Evolutionary conservation across 2,113 vertebrate species (phyloP).

Genomic region (Ciconia maguari): DNA sequence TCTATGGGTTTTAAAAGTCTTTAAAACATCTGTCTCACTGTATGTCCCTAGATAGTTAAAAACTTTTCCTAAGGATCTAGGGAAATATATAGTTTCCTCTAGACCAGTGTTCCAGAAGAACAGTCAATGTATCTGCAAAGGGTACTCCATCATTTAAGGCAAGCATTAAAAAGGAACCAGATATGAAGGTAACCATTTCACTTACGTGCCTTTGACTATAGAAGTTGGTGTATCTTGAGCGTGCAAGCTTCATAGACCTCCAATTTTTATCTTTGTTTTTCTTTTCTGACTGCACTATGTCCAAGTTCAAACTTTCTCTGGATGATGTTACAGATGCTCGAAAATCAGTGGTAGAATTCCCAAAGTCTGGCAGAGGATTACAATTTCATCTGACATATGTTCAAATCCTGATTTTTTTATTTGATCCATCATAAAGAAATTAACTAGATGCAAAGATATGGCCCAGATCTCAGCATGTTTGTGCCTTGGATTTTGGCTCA

Average conservation of each 20-base stretch:
- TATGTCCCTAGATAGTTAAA: background rate
- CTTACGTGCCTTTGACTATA: background rate
- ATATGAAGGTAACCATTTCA: background rate
- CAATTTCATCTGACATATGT: background rate
- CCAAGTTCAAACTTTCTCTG: background rate
- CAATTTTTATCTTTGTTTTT: background rate
- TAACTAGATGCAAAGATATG: background rate
- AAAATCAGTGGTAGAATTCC: background rate
- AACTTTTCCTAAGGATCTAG: background rate
- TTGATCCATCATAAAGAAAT: background rate
- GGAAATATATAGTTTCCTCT: background rate
- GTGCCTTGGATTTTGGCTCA: background rate
- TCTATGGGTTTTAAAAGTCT: background rate
- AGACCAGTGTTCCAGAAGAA: background rate
- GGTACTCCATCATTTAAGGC: background rate
- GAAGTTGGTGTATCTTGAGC: background rate
- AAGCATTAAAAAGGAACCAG: background rate
- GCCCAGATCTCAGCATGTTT: background rate
- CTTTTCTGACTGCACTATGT: background rate
- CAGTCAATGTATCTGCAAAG: background rate
- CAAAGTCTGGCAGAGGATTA: background rate
- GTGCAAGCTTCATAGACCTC: background rate
- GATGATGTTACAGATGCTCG: background rate
- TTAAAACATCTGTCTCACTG: background rate
- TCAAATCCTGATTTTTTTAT: background rate